A percentile compares a stretch with the other conserved stretches of the same genome.
Conservation (phyloP, 1,140 invertebrate species). For the Luehdorfia chinensis region DNA sequence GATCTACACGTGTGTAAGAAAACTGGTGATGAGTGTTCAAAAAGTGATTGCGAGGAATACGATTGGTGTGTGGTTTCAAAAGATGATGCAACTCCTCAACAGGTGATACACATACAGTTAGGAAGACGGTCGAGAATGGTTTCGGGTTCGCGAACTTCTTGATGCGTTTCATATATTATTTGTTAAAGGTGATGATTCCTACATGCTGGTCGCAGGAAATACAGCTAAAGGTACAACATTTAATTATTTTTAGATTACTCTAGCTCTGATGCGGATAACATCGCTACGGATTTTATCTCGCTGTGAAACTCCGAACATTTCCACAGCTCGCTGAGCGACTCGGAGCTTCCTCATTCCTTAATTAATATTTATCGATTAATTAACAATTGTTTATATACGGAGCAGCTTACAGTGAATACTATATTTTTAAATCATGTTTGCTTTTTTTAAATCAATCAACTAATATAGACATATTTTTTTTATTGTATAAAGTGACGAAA, state of each 20-base stretch:
- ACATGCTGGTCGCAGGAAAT: slow-evolving; percentile 81
- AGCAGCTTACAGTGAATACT: no score
- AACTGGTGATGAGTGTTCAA: slow-evolving; percentile 21
- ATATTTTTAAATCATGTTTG: no score
- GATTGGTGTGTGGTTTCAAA: slow-evolving; percentile 34
- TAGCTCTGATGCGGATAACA: no score
- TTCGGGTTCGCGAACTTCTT: slow-evolving; percentile 64
- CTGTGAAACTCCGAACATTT: no score
- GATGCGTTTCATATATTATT: slow-evolving; percentile 68
- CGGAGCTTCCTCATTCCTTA: no score
- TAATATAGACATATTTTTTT: no score
- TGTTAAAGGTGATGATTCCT: slow-evolving; percentile 40
- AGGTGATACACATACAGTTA: slow-evolving; percentile 30
- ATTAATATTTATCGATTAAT: no score
- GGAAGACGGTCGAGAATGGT: slow-evolving; percentile 56
- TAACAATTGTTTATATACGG: no score
- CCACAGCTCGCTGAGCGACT: no score
- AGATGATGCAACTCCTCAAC: background rate
- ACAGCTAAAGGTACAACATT: slow-evolving; percentile 49
- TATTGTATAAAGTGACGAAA: no score
- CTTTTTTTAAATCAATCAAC: no score
- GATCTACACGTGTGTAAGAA: slow-evolving; percentile 31
- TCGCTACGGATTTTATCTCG: no score
- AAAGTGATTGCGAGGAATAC: slow-evolving; percentile 19
- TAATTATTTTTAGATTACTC: slow-evolving; percentile 22